These are phyloP conservation scores for Pycnomerus fuliginosus DNA, from an alignment of 2,888 invertebrate species.

Conservation along the genomic window DNA sequence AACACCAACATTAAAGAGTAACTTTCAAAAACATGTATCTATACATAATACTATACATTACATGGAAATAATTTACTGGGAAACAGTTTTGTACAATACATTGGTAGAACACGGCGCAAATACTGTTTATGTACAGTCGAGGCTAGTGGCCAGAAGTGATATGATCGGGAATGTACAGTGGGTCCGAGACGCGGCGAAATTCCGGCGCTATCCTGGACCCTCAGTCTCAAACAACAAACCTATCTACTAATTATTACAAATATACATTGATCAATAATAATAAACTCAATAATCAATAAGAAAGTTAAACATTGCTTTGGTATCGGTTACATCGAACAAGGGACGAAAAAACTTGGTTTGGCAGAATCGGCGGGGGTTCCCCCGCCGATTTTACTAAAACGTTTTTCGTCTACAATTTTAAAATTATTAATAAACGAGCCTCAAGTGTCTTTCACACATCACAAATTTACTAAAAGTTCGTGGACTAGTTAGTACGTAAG, in stretches of 20 bases:
- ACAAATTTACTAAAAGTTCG: conserved; percentile 31
- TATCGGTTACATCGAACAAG: conserved; percentile 55
- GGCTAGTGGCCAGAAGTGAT: conserved; percentile 51
- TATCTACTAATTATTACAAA: conserved; percentile 49
- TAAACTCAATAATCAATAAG: conserved; percentile 51
- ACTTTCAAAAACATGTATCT: conserved; percentile 40
- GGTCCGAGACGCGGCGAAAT: conserved; percentile 34
- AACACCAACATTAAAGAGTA: conserved; percentile 42
- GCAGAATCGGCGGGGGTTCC: conserved; percentile 6
- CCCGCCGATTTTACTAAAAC: conserved; percentile 3
- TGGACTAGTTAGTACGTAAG: conserved; percentile 54
- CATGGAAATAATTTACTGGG: conserved; percentile 28
- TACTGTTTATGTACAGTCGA: conserved; percentile 46
- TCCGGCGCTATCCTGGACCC: conserved; percentile 33
- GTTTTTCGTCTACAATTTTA: background rate
- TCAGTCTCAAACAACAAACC: conserved; percentile 55
- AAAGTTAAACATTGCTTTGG: conserved; percentile 55
- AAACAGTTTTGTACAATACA: conserved; percentile 40
- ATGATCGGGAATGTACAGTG: conserved; percentile 53
- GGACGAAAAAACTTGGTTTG: conserved; percentile 1
- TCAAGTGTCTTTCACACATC: conserved; percentile 28
- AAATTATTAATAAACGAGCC: conserved; percentile 4
- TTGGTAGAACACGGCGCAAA: conserved; percentile 41
- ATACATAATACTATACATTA: conserved; percentile 36
- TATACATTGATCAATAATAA: conserved; percentile 47